Evolutionary conservation across 1,140 invertebrate species (phyloP), one percentile per base, ranked within the genome.

Genomic region (Leptinotarsa lineolata): DNA sequence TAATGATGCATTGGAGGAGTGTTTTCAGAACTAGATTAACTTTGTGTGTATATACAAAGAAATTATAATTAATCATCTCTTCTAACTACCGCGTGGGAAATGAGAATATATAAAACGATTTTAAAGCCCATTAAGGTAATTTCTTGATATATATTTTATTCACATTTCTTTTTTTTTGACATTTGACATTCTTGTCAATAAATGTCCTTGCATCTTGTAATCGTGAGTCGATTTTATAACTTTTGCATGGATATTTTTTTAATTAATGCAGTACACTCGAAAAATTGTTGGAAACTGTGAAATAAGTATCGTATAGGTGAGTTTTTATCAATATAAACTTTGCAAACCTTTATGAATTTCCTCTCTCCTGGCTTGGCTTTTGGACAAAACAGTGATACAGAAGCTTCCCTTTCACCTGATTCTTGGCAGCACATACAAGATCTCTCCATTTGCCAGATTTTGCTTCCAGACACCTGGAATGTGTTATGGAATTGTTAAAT

Each of bases 351-450:
- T 81, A 93, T 89, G 82, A 95, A 93, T 85, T 94, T 95, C 20
- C 92, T 89, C 79, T 95, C 93, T 74, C 94, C 94, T 73, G 89
- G 90, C 84, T 94, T 94, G 6, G 94, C 93, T 83, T 95, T 94
- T 5, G 95, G 95, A 85, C 95, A 97, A 83, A 93, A 94, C 8
- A 97, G 85, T 2, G 93, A 92, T 8, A 97, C 94, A 46, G 90
- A 91, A 2, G 95, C 95, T 86, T 97, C 95, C 75, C 95, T 87
- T 85, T 97, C 95, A 2, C 95, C 95, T 78, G 94, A 95, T 85
- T 97, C 95, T 85, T 96, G 95, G 85, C 95, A 97, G 82, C 95
- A 97, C 91, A 96, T 96, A 80, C 95, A 96, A 12, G 94, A 96
- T 59, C 95, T 87, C 84, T 97, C 95, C 91, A 95, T 96, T 89